phyloP scores from a whole-genome alignment of 2,797 vertebrate species.

The Leptoclinus maculatus region DNA sequence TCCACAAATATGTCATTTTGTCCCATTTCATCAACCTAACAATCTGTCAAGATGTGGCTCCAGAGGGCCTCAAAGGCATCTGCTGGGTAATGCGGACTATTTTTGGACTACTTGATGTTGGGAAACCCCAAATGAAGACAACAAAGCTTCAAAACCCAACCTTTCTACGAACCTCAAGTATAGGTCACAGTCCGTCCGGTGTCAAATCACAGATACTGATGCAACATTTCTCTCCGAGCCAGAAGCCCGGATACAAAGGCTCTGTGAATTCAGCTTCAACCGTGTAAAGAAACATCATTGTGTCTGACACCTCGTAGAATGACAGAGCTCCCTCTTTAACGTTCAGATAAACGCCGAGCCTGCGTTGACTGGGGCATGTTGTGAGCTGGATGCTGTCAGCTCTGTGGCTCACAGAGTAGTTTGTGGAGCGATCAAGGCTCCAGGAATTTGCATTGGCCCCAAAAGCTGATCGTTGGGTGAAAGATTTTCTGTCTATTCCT shows the following conservation, averaged over 20 bases:
- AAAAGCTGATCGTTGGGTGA: slow-evolving; percentile 50
- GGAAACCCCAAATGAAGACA: background rate
- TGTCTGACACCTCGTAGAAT: slow-evolving; percentile 72
- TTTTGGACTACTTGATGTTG: background rate
- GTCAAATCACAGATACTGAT: slow-evolving; percentile 71
- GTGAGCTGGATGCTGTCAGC: slow-evolving; percentile 36
- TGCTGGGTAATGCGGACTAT: too few relatives aligned
- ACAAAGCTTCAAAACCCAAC: background rate
- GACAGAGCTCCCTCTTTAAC: slow-evolving; percentile 65
- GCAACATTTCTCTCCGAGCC: slow-evolving; percentile 63
- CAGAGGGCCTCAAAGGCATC: background rate
- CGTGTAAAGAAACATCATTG: slow-evolving; percentile 70
- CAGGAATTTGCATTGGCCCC: slow-evolving; percentile 72
- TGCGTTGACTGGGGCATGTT: slow-evolving; percentile 22
- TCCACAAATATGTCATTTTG: background rate
- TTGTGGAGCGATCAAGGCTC: slow-evolving; percentile 69
- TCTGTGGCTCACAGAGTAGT: slow-evolving; percentile 71
- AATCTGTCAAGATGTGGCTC: background rate
- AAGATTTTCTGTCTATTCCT: slow-evolving; percentile 59
- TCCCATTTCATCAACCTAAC: background rate
- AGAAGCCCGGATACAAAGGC: slow-evolving; percentile 75
- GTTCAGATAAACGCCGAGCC: slow-evolving; percentile 70
- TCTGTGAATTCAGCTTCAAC: slow-evolving; percentile 62
- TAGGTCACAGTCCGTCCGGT: background rate
- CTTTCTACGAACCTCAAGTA: background rate